Conservation (phyloP, 2,797 vertebrate species). For the Peromyscus eremicus region DNA sequence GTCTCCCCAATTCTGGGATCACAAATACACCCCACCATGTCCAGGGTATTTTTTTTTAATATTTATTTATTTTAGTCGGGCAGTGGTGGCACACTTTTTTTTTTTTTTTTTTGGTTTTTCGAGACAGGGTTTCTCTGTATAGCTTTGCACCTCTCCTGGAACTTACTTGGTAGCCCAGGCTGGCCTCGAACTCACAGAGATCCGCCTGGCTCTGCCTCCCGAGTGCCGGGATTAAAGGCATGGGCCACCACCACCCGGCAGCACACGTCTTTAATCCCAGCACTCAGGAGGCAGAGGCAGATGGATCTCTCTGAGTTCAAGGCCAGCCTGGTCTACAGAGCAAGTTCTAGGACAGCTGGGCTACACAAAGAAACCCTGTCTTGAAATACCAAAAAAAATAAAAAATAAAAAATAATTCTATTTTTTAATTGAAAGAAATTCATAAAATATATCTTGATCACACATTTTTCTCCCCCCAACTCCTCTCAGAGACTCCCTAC, state of each 20-base stretch:
- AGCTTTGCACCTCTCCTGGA: too few species aligned
- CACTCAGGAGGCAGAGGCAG: neutral
- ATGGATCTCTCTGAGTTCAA: neutral
- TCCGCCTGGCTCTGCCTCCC: too few species aligned
- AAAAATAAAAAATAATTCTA: neutral
- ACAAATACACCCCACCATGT: neutral
- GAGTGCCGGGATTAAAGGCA: too few species aligned
- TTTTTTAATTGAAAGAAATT: neutral
- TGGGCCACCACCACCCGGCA: too few species aligned
- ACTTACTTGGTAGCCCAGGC: too few species aligned
- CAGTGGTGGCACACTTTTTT: too few species aligned
- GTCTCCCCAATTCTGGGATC: neutral
- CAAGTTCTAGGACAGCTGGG: neutral
- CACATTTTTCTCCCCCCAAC: neutral
- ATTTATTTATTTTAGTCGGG: neutral
- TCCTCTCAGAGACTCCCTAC: neutral
- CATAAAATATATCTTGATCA: neutral
- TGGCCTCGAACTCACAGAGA: too few species aligned
- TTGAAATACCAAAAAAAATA: neutral
- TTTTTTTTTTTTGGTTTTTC: too few species aligned
- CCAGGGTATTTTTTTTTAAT: neutral
- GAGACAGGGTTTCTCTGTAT: too few species aligned
- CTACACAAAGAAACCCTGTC: neutral
- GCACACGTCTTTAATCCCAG: neutral
- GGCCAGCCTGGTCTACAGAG: neutral